Base-by-base conservation (phyloP, 2,888 invertebrate species). In the Trachelus iudaicus region DNA sequence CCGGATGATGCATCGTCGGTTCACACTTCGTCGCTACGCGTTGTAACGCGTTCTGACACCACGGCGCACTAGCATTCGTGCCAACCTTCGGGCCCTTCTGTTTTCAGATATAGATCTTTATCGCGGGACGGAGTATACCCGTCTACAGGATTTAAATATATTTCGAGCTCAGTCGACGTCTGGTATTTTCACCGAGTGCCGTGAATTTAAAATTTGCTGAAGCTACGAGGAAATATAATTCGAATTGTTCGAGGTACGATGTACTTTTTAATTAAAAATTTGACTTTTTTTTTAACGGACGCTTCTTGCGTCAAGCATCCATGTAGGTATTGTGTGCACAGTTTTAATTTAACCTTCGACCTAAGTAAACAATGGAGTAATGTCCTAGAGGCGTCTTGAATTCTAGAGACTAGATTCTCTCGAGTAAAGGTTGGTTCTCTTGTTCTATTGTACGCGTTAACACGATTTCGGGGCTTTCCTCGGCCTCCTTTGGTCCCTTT, bases 11-110 rank as follows among this genome's bases (percentile, higher is more conserved):
- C 74, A 77, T 77, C 77, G 77, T 37, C 23, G 34, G 73, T 77
- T 77, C 77, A 68, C 77, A 77, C 77, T 74, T 77, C 74, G 77
- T 77, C 73, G 77, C 73, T 77, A 37, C 30, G 34, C 35, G 73
- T 73, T 68, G 35, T 73, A 34, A 15, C 71, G 30, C 23, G 13
- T 71, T 11, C 34, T 30, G 33, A 34, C 71, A 13, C 71, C 34
- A 30, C 0, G 56, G 15, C 9, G 23, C 23, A 56, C 56, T 23
- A 15, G 56, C 56, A 56, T 56, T 56, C 56, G 56, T 56, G 23
- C 40, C 40, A 40, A 40, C 40, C 15, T 40, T 56, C 23, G 23
- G 56, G 9, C 9, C 23, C 56, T 56, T 56, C 56, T 23, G 56
- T 56, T 56, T 56, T 23, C 56, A 56, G 56, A 23, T 56, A 56